Percentiles rank a stretch among this genome's conserved stretches.
Evolutionary conservation across 2,888 invertebrate genomes (phyloP).

Genomic region (Ceramica pisi): DNA sequence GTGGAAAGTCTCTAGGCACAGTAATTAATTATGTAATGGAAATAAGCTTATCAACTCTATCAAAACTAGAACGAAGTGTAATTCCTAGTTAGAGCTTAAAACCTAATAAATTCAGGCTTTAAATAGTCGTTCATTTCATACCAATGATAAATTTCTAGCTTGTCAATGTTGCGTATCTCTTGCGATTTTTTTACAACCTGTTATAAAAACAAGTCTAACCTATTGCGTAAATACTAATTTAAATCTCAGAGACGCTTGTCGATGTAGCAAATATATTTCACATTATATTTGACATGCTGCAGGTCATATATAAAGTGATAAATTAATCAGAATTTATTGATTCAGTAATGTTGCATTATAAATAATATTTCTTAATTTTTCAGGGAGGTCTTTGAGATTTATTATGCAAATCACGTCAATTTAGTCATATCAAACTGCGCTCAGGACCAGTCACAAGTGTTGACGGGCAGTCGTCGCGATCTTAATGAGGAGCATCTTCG

Average conservation of each 20-base stretch:
- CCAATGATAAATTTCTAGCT: slow-evolving; percentile 35
- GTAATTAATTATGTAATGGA: slow-evolving; percentile 44
- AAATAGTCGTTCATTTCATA: slow-evolving; percentile 19
- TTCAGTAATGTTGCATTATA: slow-evolving; percentile 27
- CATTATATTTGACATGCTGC: slow-evolving; percentile 40
- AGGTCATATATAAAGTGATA: slow-evolving; percentile 46
- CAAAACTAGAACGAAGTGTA: slow-evolving; percentile 33
- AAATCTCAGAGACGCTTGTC: slow-evolving; percentile 33
- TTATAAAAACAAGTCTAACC: slow-evolving; percentile 54
- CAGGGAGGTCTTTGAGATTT: slow-evolving; percentile 33
- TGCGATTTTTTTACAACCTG: slow-evolving; percentile 55
- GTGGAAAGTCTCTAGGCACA: slow-evolving; percentile 50
- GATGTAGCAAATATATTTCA: slow-evolving; percentile 55
- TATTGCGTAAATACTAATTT: slow-evolving; percentile 59
- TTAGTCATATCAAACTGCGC: slow-evolving; percentile 4
- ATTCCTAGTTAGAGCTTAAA: slow-evolving; percentile 18
- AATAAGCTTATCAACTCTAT: slow-evolving; percentile 31
- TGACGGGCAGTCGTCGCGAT: slow-evolving; percentile 21
- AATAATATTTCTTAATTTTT: slow-evolving; percentile 31
- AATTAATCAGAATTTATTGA: slow-evolving; percentile 38
- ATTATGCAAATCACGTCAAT: slow-evolving; percentile 22
- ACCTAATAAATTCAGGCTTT: slow-evolving; percentile 35
- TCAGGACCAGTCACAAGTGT: slow-evolving; percentile 25
- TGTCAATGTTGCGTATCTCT: slow-evolving; percentile 49
- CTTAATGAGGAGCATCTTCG: slow-evolving; percentile 43